These are phyloP conservation scores for Parasteatoda tepidariorum DNA, from an alignment of 1,140 invertebrate genomes.

Conservation along the genomic window DNA sequence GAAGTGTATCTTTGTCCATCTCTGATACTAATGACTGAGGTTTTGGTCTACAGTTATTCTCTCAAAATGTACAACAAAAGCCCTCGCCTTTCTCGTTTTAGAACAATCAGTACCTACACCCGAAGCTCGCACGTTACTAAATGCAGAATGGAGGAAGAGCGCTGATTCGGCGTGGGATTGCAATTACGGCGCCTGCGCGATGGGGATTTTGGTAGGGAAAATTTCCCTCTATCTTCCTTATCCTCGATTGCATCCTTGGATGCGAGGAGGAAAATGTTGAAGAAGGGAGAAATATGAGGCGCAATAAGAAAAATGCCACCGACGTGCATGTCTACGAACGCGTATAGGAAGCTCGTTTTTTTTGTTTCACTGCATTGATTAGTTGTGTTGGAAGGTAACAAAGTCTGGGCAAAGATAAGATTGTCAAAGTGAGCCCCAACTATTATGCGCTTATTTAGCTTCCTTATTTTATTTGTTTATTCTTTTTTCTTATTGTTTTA, in stretches of 20 bases:
- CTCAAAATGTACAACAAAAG: not conserved
- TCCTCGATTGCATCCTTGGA: not conserved
- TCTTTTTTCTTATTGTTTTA: not conserved
- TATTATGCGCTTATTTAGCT: not conserved
- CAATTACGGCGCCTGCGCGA: not conserved
- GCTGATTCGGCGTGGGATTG: not conserved
- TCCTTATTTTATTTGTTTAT: not conserved
- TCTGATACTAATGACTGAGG: not conserved
- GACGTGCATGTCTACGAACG: not conserved
- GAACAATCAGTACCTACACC: not conserved
- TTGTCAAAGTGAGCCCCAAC: not conserved
- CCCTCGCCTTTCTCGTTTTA: not conserved
- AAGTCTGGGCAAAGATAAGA: not conserved
- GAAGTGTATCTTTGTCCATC: slow-evolving; percentile 96
- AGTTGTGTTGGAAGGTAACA: not conserved
- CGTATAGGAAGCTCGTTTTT: not conserved
- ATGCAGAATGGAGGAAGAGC: not conserved
- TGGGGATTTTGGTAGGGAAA: slow-evolving; percentile 27
- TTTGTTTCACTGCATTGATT: not conserved
- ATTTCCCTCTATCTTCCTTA: not conserved
- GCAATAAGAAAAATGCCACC: not conserved
- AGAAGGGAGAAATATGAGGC: not conserved
- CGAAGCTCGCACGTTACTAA: slow-evolving; percentile 36
- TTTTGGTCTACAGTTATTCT: not conserved
- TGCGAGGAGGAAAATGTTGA: not conserved